phyloP scores from a whole-genome alignment of 1,140 invertebrate genomes.

The Drosophila grimshawi region DNA sequence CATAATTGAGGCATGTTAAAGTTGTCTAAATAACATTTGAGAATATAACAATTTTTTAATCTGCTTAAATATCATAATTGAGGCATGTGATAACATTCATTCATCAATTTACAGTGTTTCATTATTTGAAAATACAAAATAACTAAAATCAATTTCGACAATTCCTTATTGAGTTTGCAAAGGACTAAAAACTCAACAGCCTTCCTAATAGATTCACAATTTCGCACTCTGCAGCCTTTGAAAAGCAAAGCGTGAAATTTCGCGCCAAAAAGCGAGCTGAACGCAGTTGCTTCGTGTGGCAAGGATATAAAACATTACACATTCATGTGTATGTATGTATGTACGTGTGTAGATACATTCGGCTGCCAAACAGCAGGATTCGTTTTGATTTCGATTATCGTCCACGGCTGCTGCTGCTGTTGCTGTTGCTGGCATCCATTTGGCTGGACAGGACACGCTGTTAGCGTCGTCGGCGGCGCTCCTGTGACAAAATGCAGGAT shows the following conservation, averaged over 20 bases:
- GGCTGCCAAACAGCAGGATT: slow-evolving; percentile 13
- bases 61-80: too few species aligned
- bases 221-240: not conserved
- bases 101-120: too few species aligned
- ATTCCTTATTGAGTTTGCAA: too few species aligned
- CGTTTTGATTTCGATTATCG: not conserved
- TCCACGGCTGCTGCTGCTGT: not conserved
- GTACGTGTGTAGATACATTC: not conserved
- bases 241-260: slow-evolving; percentile 46
- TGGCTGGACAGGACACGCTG: slow-evolving; percentile 19
- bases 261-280: slow-evolving; percentile 57
- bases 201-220: slow-evolving; percentile 5
- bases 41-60: too few species aligned
- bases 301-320: slow-evolving; percentile 11
- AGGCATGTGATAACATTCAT: too few species aligned
- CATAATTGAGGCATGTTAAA: too few species aligned
- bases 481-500: slow-evolving; percentile 22
- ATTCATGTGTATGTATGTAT: not conserved
- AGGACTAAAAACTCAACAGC: not conserved
- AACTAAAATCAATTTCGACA: too few species aligned
- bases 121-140: too few species aligned
- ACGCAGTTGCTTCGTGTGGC: slow-evolving; percentile 24
- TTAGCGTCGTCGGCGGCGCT: not conserved
- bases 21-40: too few species aligned
- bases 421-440: slow-evolving; percentile 1